A percentile compares a stretch with the other conserved stretches of the same genome.
Evolutionary conservation across 1,140 invertebrate genomes (phyloP).

Genomic region (Eurosta solidaginis): DNA sequence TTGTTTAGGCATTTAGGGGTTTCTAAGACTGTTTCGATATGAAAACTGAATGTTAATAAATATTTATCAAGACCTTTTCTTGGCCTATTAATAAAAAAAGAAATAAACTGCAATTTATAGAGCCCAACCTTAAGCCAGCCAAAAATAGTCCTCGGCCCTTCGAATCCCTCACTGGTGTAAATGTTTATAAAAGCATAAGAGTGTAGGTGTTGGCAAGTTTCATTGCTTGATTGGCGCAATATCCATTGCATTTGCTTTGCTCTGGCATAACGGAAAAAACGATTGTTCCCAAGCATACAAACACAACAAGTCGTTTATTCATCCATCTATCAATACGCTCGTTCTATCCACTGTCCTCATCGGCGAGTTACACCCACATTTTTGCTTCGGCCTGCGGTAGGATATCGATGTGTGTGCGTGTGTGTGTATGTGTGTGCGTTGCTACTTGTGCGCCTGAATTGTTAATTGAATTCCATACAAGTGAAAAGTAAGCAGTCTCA

Average conservation of each 20-base stretch:
- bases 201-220: neutral
- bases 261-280: neutral
- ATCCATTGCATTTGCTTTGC: neutral
- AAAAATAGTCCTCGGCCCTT: no score
- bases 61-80: no score
- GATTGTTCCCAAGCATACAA: neutral
- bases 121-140: no score
- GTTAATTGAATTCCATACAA: constrained; percentile 35
- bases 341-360: neutral
- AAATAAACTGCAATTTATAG: no score
- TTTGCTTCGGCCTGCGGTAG: neutral
- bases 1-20: no score
- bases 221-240: neutral
- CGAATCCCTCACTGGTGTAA: no score
- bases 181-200: no score
- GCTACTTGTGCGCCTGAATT: constrained; percentile 23
- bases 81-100: no score
- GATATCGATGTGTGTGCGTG: neutral
- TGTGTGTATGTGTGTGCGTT: neutral
- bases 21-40: no score
- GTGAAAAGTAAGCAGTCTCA: constrained; percentile 33
- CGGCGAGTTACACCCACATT: neutral
- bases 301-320: no score
- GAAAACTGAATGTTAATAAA: no score
- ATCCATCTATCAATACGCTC: neutral